Evolutionary conservation across 1,140 invertebrate genomes (phyloP), one percentile per base, ranked within the genome.

Genomic region (Scylla paramamosain): DNA sequence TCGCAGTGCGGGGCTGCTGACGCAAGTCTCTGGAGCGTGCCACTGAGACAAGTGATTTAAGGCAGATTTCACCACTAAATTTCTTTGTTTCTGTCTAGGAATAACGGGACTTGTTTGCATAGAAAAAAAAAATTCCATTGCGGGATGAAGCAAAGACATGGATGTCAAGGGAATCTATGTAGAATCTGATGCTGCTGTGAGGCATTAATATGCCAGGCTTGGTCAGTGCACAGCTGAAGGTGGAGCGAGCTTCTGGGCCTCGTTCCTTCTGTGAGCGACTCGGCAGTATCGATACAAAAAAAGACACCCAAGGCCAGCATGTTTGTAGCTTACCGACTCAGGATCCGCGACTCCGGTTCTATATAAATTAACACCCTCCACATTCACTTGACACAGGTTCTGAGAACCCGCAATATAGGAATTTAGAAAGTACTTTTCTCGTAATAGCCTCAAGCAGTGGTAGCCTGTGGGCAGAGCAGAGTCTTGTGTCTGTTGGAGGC

Each of bases 291-390:
- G 90, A 1, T 28, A 12, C 77, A 92, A 84, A 91, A 91, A 91
- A 92, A 84, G 67, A 28, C 29, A 84, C n/a, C 45, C 82, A 93
- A 93, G 91, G 77, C 91, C 67, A 93, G 82, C 91, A 20, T 48
- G 91, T 93, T 46, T 93, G 91, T 48, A 14, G 77, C 91, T 16
- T 83, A 31, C 32, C 83, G 77, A 52, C 82, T 4, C 12, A 48
- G 10, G 67, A 84, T 28, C 31, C 59, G 67, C 67, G 25, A 77
- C 67, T 77, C 67, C 67, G 67, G 67, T 77, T 77, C 12, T n/a
- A n/a, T 77, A 77, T 77, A n/a, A 77, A 77, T 77, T 77, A 77
- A n/a, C 20, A 77, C 20, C 25, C 67, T 77, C n/a, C n/a, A 77
- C 16, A n/a, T 25, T n/a, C 6, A n/a, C 67, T n/a, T 77, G 67